Evolutionary conservation across 2,113 vertebrate genomes (phyloP).

Genomic region (Colossoma macropomum): DNA sequence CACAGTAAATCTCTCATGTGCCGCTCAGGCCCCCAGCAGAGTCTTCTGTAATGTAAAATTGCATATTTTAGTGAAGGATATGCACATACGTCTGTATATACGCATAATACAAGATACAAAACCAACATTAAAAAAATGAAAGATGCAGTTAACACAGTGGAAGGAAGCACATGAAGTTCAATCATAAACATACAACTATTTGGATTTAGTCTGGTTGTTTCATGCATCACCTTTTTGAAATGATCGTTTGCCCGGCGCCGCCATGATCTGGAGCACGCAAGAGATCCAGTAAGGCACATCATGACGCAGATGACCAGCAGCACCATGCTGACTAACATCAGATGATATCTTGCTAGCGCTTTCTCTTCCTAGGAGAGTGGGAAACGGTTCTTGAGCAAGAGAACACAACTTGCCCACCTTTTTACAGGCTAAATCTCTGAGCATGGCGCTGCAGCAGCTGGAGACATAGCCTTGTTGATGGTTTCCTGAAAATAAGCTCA

Average conservation of each 20-base stretch:
- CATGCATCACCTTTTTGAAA: slow-evolving; percentile 67
- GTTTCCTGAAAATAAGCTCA: too few relatives aligned
- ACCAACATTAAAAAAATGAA: not conserved
- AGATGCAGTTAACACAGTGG: not conserved
- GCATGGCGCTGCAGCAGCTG: too few relatives aligned
- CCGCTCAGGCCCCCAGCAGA: slow-evolving; percentile 64
- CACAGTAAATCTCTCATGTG: not conserved
- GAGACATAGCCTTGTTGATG: too few relatives aligned
- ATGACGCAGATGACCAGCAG: slow-evolving; percentile 73
- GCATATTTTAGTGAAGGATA: slow-evolving; percentile 17
- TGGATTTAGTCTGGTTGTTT: not conserved
- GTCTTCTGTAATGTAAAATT: slow-evolving; percentile 67
- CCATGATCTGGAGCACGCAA: slow-evolving; percentile 52
- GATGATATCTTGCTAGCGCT: slow-evolving; percentile 67
- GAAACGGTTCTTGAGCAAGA: not conserved
- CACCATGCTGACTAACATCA: slow-evolving; percentile 68
- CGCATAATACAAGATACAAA: not conserved
- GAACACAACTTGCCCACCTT: not conserved
- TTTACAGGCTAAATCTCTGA: too few relatives aligned
- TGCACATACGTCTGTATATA: not conserved
- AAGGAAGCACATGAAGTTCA: not conserved
- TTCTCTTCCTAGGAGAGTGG: slow-evolving; percentile 67
- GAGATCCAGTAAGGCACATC: slow-evolving; percentile 67
- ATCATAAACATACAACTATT: not conserved
- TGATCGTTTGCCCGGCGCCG: slow-evolving; percentile 54